Evolutionary conservation across 2,888 invertebrate genomes (phyloP), one percentile per base, ranked within the genome.

Genomic region (Teinopalpus imperialis): DNA sequence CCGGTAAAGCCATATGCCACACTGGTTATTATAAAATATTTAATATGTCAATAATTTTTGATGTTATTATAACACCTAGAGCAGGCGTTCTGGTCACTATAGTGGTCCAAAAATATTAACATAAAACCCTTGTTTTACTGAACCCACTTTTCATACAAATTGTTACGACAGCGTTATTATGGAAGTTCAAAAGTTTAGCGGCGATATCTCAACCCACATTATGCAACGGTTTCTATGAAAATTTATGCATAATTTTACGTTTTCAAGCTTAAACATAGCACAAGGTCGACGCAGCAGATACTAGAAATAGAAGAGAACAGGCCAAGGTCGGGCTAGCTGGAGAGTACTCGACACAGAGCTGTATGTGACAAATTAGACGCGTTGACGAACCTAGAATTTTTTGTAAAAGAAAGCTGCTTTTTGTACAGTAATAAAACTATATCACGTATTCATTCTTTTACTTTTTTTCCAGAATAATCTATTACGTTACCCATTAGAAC

Each of bases 351-450:
- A 24, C 34, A 34, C 23, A 10, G 45, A 40, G 40, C 14, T 40
- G 40, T 35, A 46, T 46, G 40, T 46, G 45, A 46, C 40, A 40
- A 46, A 46, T 46, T 46, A 46, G 40, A 46, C 40, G 29, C 40
- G 46, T 46, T 40, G 40, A 29, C 23, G 29, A 40, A 20, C 27
- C 10, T 34, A 46, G 29, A 35, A 27, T 35, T 23, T 40, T 20
- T 30, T 40, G 21, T 30, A 8, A 40, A 21, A 21, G 20, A 30
- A 40, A 2, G n/a, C 39, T n/a, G 30, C 21, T 29, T 20, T 37
- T 27, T 20, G 26, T 8, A 2, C 8, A 8, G 26, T 26, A 10
- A 26, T 26, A 8, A 5, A 24, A 24, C 3, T 8, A 8, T 6
- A 7, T n/a, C 2, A 24, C 24, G 6, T 24, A 24, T 8, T 23